phyloP scores from a whole-genome alignment of 2,113 vertebrate species.

The Centropus bengalensis region DNA sequence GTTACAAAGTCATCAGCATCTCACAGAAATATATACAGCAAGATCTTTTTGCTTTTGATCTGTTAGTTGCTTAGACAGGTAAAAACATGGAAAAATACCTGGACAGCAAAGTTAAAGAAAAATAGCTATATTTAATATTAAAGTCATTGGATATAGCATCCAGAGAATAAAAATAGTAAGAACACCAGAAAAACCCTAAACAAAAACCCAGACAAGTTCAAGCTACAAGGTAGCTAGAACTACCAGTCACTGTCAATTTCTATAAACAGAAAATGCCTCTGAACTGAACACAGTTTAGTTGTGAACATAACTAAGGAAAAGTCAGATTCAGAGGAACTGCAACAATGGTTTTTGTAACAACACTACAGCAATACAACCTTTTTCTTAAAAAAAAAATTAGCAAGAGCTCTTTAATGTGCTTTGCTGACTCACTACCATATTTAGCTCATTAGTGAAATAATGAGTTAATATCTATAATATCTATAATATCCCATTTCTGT shows the following conservation, averaged over 20 bases:
- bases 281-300: neutral
- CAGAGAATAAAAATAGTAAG: neutral
- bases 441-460: neutral
- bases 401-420: neutral
- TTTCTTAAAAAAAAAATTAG: neutral
- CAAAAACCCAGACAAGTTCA: too few relatives aligned
- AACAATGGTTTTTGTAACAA: neutral
- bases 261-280: neutral
- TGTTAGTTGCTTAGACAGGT: neutral
- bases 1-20: neutral
- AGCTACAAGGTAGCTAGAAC: too few relatives aligned
- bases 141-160: neutral
- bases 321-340: neutral
- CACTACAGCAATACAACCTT: neutral
- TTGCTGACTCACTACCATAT: neutral
- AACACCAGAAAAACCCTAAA: neutral
- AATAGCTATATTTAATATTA: neutral
- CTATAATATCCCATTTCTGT: neutral
- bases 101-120: neutral
- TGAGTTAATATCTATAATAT: neutral
- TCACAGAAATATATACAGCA: neutral
- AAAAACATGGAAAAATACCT: neutral
- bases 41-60: neutral
- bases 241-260: neutral
- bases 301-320: neutral